phyloP scores from a whole-genome alignment of 2,113 vertebrate genomes.

The Dunckerocampus dactyliophorus region DNA sequence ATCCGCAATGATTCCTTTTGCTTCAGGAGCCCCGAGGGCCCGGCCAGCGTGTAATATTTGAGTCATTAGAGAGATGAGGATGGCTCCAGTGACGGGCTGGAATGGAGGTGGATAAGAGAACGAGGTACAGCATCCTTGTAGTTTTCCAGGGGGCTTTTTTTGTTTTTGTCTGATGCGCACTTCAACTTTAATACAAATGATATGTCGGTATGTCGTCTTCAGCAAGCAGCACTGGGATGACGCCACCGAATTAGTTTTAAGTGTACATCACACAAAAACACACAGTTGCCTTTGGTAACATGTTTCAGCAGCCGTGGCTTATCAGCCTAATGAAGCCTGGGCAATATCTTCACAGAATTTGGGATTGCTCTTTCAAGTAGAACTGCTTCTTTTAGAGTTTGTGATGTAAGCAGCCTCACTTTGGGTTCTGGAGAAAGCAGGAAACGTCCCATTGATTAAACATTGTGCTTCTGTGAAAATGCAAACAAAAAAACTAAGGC shows the following conservation, averaged over 20 bases:
- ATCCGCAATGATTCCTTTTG: constrained; percentile 15
- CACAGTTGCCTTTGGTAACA: neutral
- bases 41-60: constrained; percentile 21
- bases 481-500: neutral
- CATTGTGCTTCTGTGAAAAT: neutral
- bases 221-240: neutral
- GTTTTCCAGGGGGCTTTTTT: constrained; percentile 12
- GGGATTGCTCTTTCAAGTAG: constrained; percentile 13
- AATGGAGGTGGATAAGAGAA: constrained; percentile 46
- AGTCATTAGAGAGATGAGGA: constrained; percentile 65
- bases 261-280: neutral
- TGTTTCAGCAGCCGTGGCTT: neutral
- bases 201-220: neutral
- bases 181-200: no score
- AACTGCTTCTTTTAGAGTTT: constrained; percentile 1
- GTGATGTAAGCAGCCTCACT: neutral
- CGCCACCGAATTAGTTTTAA: neutral
- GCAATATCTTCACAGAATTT: constrained; percentile 1
- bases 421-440: neutral
- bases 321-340: neutral
- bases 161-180: neutral
- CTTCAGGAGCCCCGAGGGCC: constrained; percentile 22
- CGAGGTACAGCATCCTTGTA: constrained; percentile 13
- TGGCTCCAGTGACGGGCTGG: constrained; percentile 51
- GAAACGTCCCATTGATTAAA: neutral